Base-by-base conservation (phyloP, 1,140 invertebrate genomes). In the Drosophila leontia region DNA sequence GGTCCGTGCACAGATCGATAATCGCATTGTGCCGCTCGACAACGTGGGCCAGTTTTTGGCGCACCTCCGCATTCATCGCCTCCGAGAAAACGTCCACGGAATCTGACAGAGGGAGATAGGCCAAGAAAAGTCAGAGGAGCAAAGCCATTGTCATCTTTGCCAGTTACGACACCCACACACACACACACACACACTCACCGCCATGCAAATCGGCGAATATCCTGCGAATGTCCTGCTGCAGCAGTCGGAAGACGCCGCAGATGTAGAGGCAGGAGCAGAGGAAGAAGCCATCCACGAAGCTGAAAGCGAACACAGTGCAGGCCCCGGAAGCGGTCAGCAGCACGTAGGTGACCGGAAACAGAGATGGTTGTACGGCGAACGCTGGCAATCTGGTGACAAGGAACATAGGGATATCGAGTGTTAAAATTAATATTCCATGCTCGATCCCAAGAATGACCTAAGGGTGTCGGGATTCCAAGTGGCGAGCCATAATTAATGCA, bases 1-100 rank as follows among this genome's bases (percentile, higher is more conserved):
- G 79, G 58, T 91, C 86, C 45, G 82, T 72, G 70, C 91, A 91
- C 59, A 91, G 79, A 84, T 92, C 91, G 78, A 92, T 91, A 80
- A 91, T 86, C 55, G 86, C 78, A 83, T 92, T 92, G 72, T 92
- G 91, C 19, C 90, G 78, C 47, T 80, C 69, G 26, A 92, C 67
- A 7, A 92, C 76, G 23, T 13, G 26, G 47, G 37, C 58, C 26
- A 87, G 78, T 44, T 50, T 70, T 12, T 26, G 15, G 19, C 75
- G 41, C 45, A 91, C 83, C 29, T 39, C 37, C 17, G 47, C 78
- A 51, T 88, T 91, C 51, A 81, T 79, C 7, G 48, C 29, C 8
- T 35, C 39, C 34, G 75, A 79, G 17, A 51, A 85, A 35, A 58
- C 29, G 8, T 79, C 81, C 29, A 76, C 81, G 71, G 61, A 8